These are phyloP conservation scores for Macropis europaea DNA, from an alignment of 2,888 invertebrate species.

Conservation along the genomic window DNA sequence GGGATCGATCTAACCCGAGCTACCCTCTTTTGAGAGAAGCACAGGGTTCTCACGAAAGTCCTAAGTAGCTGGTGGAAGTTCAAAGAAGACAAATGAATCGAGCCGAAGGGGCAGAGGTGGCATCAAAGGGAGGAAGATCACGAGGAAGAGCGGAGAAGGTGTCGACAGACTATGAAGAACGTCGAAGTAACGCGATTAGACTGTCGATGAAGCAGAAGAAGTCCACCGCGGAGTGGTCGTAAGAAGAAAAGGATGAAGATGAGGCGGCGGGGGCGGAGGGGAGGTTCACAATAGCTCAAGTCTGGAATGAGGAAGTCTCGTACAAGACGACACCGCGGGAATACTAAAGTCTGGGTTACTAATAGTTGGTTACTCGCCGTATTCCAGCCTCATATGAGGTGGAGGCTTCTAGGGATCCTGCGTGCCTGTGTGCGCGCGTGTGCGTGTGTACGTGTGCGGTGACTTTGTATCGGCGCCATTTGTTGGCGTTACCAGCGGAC, in stretches of 20 bases:
- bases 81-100: too few relatives aligned
- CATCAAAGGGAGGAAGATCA: too few relatives aligned
- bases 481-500: slow-evolving; percentile 12
- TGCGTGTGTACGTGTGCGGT: slow-evolving; percentile 58
- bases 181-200: slow-evolving; percentile 38
- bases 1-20: too few relatives aligned
- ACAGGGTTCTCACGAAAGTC: too few relatives aligned
- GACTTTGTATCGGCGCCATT: slow-evolving; percentile 52
- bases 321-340: slow-evolving; percentile 70
- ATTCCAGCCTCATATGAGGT: slow-evolving; percentile 64
- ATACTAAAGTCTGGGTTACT: slow-evolving; percentile 78
- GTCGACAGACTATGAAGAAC: too few relatives aligned
- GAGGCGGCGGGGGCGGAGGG: slow-evolving; percentile 42
- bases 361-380: slow-evolving; percentile 67
- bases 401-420: slow-evolving; percentile 67
- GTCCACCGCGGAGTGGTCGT: not conserved
- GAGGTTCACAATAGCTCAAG: slow-evolving; percentile 68
- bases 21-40: too few relatives aligned
- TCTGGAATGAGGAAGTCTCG: slow-evolving; percentile 77
- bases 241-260: slow-evolving; percentile 16
- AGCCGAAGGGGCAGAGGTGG: too few relatives aligned
- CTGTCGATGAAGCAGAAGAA: slow-evolving; percentile 4
- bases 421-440: slow-evolving; percentile 62
- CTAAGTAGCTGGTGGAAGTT: too few relatives aligned
- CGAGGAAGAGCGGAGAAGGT: too few relatives aligned